Base-by-base conservation (phyloP, 37 sponge, comb jelly and placozoan species). In the Aplysina aerophoba region DNA sequence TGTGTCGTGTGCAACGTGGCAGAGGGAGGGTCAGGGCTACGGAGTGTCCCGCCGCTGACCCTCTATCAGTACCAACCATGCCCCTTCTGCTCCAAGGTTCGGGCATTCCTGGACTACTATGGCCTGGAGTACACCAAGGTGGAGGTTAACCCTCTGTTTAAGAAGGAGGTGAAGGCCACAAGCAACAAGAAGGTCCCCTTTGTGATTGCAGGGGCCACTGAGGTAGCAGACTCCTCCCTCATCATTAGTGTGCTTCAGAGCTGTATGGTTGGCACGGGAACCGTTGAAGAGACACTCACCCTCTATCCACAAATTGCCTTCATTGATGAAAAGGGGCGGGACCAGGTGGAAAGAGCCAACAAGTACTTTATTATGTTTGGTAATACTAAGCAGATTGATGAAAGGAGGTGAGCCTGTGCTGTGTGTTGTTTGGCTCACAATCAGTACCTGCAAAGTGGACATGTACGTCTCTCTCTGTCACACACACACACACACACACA, bases 11-110 rank as follows among this genome's bases (percentile, higher is more conserved):
- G 78, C 40, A 36, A 75, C 25, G 0, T 75, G 24, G 39, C 67
- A 22, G 67, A 33, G 53, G 61, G 36, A 13, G 21, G 60, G 4
- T n/a, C 62, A 22, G 81, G 69, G n/a, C 30, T 27, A 33, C 57
- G 24, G 74, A 82, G 21, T 19, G 8, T 87, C 20, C 72, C 87
- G 13, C 58, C 50, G 5, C 17, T 97, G 28, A 93, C 73, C 0
- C 90, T 98, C 36, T 96, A 94, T 53, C 96, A 98, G 80, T 98
- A 98, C 83, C 65, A 78, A 25, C 85, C 94, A 0, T 98, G 97
- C 59, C 99, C 99, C 0, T 98, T 93, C 75, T 96, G 99, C 78
- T 80, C 88, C 68, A 98, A 98, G 85, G 85, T 93, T 11, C 59
- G 95, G 24, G 91, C 95, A 0, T 98, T 88, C 61, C 73, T 96